A percentile compares a stretch with the other conserved stretches of the same genome.
Evolutionary conservation across 2,113 vertebrate species (phyloP).

Genomic region (Illadopsis cleaveri): DNA sequence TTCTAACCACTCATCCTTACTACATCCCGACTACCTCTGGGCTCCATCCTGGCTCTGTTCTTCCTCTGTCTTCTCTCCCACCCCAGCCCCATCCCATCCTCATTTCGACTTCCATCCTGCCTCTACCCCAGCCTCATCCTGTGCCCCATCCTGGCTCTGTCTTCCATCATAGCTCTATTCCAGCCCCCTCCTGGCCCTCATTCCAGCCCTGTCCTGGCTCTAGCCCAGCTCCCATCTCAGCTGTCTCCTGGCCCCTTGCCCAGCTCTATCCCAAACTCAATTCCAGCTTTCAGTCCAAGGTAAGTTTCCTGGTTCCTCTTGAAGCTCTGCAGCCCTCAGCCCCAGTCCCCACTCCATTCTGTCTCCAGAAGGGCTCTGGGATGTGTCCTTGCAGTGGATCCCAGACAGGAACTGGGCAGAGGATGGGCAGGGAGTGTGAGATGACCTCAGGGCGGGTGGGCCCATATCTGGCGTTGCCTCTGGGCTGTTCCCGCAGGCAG

Average conservation of each 20-base stretch:
- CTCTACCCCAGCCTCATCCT: not conserved
- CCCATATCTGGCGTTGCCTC: not conserved
- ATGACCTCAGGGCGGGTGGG: not conserved
- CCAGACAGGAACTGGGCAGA: not conserved
- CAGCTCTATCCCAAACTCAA: not conserved
- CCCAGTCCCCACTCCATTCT: fast-evolving
- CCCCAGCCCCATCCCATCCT: not conserved
- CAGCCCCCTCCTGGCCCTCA: not conserved
- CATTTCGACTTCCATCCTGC: not conserved
- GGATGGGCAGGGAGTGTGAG: no score
- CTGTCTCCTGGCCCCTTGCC: not conserved
- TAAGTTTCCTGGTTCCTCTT: not conserved
- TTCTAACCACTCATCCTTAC: not conserved
- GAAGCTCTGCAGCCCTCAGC: not conserved
- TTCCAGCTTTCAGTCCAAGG: not conserved
- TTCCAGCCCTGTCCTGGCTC: not conserved
- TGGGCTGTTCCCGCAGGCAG: fast-evolving
- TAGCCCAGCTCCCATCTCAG: not conserved
- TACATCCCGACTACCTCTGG: not conserved
- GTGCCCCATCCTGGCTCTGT: not conserved
- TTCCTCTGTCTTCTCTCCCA: not conserved
- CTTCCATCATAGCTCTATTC: not conserved
- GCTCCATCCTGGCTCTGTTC: not conserved
- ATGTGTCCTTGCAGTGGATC: fast-evolving
- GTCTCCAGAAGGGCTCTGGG: not conserved